Conservation (phyloP, 2,113 vertebrate species). For the Helogale parvula region DNA sequence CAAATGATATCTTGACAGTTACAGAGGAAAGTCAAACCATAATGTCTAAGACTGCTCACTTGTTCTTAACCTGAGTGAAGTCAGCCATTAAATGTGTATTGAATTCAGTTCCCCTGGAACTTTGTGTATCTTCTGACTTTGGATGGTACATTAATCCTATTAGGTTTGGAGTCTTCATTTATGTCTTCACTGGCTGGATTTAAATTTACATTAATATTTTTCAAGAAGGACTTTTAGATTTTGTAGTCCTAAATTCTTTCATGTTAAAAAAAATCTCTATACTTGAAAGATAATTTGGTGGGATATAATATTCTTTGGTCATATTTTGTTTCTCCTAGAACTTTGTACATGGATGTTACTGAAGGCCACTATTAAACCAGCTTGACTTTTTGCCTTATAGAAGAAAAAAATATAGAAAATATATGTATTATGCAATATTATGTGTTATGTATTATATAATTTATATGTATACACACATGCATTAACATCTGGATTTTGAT, state of each 20-base stretch:
- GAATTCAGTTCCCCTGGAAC: not conserved
- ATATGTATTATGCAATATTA: not conserved
- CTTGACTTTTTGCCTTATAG: not conserved
- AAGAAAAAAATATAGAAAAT: slow-evolving; percentile 7
- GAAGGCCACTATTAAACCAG: not conserved
- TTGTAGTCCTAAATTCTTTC: not conserved
- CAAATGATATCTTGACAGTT: not conserved
- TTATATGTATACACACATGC: not conserved
- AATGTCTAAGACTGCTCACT: not conserved
- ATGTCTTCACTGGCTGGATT: not conserved
- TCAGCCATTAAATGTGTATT: not conserved
- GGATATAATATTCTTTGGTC: not conserved
- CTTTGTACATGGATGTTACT: not conserved
- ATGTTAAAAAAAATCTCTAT: not conserved
- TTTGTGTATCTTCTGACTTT: not conserved
- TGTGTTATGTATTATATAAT: not conserved
- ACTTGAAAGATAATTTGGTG: not conserved
- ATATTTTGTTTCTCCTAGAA: not conserved
- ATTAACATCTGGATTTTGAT: not conserved
- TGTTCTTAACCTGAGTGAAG: not conserved
- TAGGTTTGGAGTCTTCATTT: not conserved
- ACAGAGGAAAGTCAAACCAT: not conserved
- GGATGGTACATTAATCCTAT: rapidly evolving
- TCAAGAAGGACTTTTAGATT: not conserved
- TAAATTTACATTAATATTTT: not conserved